phyloP scores from a whole-genome alignment of 2,797 vertebrate genomes.

The Thripadectes ignobilis region DNA sequence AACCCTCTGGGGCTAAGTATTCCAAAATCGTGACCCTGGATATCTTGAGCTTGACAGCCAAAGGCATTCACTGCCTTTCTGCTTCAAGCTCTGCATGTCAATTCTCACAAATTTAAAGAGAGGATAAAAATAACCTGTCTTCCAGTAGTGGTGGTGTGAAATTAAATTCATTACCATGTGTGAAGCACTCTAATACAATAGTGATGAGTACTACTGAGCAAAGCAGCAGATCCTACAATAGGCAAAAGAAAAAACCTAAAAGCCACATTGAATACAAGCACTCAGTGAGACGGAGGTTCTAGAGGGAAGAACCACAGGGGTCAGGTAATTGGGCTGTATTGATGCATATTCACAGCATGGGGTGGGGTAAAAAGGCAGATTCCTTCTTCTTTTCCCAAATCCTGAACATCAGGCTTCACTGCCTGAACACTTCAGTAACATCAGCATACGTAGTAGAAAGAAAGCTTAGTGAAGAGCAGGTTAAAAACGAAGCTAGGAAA shows the following conservation, averaged over 20 bases:
- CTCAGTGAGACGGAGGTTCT: background rate
- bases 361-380: background rate
- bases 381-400: background rate
- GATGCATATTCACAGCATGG: background rate
- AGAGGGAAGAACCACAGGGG: background rate
- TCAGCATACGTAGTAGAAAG: background rate
- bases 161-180: conserved; percentile 56
- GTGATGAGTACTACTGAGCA: conserved; percentile 40
- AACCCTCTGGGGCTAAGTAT: background rate
- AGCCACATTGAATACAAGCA: background rate
- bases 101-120: conserved; percentile 9
- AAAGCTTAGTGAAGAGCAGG: background rate
- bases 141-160: conserved; percentile 41
- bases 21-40: background rate
- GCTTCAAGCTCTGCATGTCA: conserved; percentile 2
- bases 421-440: background rate
- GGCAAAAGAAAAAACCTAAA: background rate
- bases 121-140: conserved; percentile 57
- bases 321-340: background rate
- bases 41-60: background rate
- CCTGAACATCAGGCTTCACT: background rate
- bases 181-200: conserved; percentile 36
- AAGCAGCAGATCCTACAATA: background rate
- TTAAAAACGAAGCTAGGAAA: background rate
- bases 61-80: background rate